These are phyloP conservation scores for Pachydiplax longipennis DNA, from an alignment of 2,888 invertebrate genomes.

Conservation along the genomic window DNA sequence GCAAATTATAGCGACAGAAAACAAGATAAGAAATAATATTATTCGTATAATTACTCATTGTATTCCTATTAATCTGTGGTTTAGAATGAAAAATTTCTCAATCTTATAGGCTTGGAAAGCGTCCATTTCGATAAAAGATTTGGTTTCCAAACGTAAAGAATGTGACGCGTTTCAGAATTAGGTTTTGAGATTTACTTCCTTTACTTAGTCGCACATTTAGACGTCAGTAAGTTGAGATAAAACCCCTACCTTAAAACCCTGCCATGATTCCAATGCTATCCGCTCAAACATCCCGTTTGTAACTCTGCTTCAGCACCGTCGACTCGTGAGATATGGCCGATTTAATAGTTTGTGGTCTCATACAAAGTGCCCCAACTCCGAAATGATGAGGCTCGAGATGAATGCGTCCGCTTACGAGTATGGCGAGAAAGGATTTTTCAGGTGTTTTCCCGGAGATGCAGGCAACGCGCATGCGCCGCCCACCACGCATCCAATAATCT, in stretches of 20 bases:
- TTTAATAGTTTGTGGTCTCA: slow-evolving; percentile 33
- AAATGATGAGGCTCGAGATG: slow-evolving; percentile 38
- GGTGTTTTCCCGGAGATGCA: slow-evolving; percentile 19
- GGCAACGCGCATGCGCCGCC: not conserved
- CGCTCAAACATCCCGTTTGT: not conserved
- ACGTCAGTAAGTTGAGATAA: too few relatives aligned
- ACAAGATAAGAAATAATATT: too few relatives aligned
- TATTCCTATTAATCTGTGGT: too few relatives aligned
- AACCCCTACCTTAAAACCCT: too few relatives aligned
- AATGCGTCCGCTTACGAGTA: slow-evolving; percentile 34
- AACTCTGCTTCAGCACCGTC: not conserved
- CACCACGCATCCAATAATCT: slow-evolving; percentile 38
- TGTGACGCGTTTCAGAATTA: not conserved
- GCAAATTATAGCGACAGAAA: too few relatives aligned
- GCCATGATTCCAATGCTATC: not conserved
- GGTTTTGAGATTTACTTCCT: too few relatives aligned
- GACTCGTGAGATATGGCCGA: slow-evolving; percentile 28
- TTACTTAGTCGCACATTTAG: too few relatives aligned
- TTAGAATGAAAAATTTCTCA: too few relatives aligned
- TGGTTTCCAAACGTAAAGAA: not conserved
- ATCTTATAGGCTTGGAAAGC: too few relatives aligned
- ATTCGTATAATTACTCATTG: too few relatives aligned
- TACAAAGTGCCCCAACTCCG: slow-evolving; percentile 31
- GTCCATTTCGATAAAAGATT: not conserved
- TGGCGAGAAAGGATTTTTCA: slow-evolving; percentile 20